Evolutionary conservation across 2,113 vertebrate genomes (phyloP).

Genomic region (Hylia prasina): DNA sequence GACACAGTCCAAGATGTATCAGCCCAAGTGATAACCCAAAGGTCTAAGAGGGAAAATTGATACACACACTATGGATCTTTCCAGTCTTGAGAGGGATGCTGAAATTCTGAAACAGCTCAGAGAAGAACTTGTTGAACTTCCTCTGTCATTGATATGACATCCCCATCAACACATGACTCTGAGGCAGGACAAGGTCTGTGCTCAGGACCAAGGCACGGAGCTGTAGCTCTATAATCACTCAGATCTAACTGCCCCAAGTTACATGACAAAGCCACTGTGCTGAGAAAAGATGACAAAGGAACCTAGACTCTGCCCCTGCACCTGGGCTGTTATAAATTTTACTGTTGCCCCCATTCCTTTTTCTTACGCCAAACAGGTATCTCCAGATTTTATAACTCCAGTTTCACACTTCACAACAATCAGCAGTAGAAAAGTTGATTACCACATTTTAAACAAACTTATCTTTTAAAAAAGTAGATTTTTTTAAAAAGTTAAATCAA

Average conservation of each 20-base stretch:
- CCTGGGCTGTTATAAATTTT: not conserved
- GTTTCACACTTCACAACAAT: not conserved
- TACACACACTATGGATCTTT: not conserved
- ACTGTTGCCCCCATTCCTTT: not conserved
- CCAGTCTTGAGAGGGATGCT: not conserved
- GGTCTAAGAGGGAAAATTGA: not conserved
- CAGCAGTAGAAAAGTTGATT: not conserved
- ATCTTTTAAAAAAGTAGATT: not conserved
- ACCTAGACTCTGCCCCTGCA: not conserved
- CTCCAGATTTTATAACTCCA: not conserved
- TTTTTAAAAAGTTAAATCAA: not conserved
- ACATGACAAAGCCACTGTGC: fast-evolving
- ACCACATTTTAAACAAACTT: not conserved
- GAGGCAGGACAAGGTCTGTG: not conserved
- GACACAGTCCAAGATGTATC: not conserved
- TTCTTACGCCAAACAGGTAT: not conserved
- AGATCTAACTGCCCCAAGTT: not conserved
- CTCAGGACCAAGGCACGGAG: not conserved
- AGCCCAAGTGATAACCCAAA: not conserved
- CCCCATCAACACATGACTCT: not conserved
- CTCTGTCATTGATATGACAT: not conserved
- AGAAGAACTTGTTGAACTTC: not conserved
- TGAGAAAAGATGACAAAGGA: not conserved
- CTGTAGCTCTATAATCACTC: not conserved
- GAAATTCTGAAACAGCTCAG: not conserved